Evolutionary conservation across 2,888 invertebrate genomes (phyloP).

Genomic region (Steinernema hermaphroditum): DNA sequence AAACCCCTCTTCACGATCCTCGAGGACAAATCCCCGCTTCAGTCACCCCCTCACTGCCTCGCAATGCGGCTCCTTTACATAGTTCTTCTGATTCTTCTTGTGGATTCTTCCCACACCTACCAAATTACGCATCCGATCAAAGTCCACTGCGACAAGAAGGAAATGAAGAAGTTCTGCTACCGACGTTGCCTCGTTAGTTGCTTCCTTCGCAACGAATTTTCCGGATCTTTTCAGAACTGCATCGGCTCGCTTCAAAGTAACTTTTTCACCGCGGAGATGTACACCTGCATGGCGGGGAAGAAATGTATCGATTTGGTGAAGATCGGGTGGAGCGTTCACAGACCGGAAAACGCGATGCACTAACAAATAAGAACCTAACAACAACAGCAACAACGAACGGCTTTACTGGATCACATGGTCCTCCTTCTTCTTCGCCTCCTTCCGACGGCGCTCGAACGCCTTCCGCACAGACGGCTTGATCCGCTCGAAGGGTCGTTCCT

Average conservation of each 20-base stretch:
- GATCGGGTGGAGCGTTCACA: background rate
- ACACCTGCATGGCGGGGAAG: background rate
- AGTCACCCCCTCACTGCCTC: too few species aligned
- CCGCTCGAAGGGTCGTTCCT: conserved; percentile 58
- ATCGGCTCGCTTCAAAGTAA: background rate
- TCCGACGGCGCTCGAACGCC: conserved; percentile 50
- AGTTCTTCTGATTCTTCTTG: background rate
- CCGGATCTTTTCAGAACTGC: background rate
- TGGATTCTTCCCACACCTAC: background rate
- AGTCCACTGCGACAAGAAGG: background rate
- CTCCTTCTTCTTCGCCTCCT: conserved; percentile 38
- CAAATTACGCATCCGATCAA: too few species aligned
- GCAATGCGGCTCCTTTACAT: background rate
- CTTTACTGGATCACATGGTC: conserved; percentile 18
- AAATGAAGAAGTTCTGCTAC: background rate
- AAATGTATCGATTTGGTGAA: background rate
- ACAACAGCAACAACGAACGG: background rate
- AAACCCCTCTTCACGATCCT: background rate
- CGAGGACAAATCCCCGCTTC: too few species aligned
- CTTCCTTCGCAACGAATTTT: background rate
- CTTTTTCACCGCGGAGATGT: background rate
- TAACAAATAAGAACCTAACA: conserved; percentile 3
- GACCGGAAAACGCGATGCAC: background rate
- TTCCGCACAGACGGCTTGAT: conserved; percentile 58
- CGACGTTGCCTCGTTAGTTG: background rate